These are phyloP conservation scores for Hyposoter dolosus DNA, from an alignment of 2,888 invertebrate species.

Conservation along the genomic window DNA sequence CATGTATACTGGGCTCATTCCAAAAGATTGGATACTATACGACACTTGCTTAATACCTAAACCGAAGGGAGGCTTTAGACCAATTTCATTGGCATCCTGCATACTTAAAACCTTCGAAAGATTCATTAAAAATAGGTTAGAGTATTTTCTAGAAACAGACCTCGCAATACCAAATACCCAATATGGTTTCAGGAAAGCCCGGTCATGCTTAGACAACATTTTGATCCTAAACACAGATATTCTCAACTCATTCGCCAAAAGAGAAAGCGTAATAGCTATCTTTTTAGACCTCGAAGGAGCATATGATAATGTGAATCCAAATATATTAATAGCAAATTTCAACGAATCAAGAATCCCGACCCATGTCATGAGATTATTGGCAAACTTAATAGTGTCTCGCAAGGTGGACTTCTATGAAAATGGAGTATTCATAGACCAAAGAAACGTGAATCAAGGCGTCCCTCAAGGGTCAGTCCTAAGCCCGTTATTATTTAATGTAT, in stretches of 20 bases:
- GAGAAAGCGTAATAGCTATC: slow-evolving; percentile 2
- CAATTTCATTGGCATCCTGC: slow-evolving; percentile 36
- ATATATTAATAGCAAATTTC: slow-evolving; percentile 6
- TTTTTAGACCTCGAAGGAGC: slow-evolving; percentile 62
- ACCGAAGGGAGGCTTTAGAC: slow-evolving; percentile 43
- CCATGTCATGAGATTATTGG: slow-evolving; percentile 19
- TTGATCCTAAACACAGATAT: slow-evolving; percentile 40
- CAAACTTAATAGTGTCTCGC: neutral
- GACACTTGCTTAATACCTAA: slow-evolving; percentile 46
- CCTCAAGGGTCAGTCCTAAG: slow-evolving; percentile 40
- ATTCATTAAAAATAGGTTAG: slow-evolving; percentile 36
- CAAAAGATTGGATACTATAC: slow-evolving; percentile 23
- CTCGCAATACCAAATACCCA: slow-evolving; percentile 6
- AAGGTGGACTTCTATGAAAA: slow-evolving; percentile 30
- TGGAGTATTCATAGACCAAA: slow-evolving; percentile 6
- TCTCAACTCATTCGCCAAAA: slow-evolving; percentile 22
- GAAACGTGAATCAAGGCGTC: slow-evolving; percentile 5
- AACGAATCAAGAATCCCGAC: slow-evolving; percentile 4
- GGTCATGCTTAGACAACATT: slow-evolving; percentile 50
- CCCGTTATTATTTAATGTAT: slow-evolving; percentile 38
- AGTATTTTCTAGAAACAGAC: slow-evolving; percentile 52
- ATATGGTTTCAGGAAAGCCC: slow-evolving; percentile 41
- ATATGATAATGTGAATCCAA: slow-evolving; percentile 47
- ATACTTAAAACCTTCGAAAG: slow-evolving; percentile 52
- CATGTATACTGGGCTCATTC: slow-evolving; percentile 33